Percentiles rank a stretch among this genome's conserved stretches.
Conservation (phyloP, 2,888 invertebrate species). For the Hyppa rectilinea region DNA sequence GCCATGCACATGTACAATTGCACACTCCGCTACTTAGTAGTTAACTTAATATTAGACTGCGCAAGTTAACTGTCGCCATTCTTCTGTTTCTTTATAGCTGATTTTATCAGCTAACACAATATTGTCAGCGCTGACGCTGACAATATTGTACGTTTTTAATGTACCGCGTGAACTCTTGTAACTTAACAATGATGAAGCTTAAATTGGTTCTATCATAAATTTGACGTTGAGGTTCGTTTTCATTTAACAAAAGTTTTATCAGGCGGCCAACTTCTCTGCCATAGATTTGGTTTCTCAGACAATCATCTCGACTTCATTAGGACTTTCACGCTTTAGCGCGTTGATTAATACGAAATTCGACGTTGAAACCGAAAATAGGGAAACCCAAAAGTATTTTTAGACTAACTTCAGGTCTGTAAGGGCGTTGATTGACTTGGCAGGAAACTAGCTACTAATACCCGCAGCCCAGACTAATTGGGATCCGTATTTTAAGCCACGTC, state of each 20-base stretch:
- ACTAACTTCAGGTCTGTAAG: constrained; percentile 43
- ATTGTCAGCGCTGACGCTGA: constrained; percentile 27
- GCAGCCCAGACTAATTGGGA: constrained; percentile 58
- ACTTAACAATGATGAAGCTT: constrained; percentile 22
- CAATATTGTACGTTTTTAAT: constrained; percentile 41
- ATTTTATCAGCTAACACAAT: constrained; percentile 41
- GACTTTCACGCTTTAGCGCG: constrained; percentile 7
- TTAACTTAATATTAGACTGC: constrained; percentile 40
- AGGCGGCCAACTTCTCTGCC: not conserved
- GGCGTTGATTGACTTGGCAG: constrained; percentile 66
- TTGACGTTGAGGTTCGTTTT: constrained; percentile 8
- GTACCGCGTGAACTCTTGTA: constrained; percentile 37
- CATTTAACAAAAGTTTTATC: constrained; percentile 27
- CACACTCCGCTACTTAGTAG: constrained; percentile 30
- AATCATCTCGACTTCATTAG: constrained; percentile 24
- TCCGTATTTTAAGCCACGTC: constrained; percentile 54
- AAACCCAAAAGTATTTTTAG: constrained; percentile 55
- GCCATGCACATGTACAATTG: constrained; percentile 30
- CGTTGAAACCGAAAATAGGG: constrained; percentile 28
- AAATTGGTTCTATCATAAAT: constrained; percentile 17
- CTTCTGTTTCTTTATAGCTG: constrained; percentile 50
- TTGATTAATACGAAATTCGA: constrained; percentile 9
- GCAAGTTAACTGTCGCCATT: constrained; percentile 39
- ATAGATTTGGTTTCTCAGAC: constrained; percentile 20
- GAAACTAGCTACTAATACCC: constrained; percentile 61